Percentiles rank a stretch among this genome's conserved stretches.
These are phyloP conservation scores for Eupristina koningsbergeri DNA, from an alignment of 1,140 invertebrate genomes.

Conservation along the genomic window DNA sequence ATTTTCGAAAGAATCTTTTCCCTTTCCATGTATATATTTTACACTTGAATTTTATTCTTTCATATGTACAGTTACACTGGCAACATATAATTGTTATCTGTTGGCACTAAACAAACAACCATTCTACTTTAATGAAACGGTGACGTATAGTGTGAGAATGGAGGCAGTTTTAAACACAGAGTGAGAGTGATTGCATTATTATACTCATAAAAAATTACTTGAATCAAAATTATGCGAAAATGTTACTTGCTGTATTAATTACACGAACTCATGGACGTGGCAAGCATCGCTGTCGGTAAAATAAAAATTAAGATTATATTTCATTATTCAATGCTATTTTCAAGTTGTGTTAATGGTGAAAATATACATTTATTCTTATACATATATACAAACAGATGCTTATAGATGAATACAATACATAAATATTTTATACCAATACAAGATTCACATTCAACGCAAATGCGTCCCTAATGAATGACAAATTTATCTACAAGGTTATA, in stretches of 20 bases:
- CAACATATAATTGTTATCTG: slow-evolving; percentile 20
- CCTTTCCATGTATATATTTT: slow-evolving; percentile 42
- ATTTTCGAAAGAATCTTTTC: slow-evolving; percentile 46
- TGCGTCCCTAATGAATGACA: not conserved
- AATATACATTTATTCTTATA: too few relatives aligned
- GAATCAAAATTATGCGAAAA: slow-evolving; percentile 40
- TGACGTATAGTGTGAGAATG: slow-evolving; percentile 25
- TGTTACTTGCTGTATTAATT: not conserved
- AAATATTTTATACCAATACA: not conserved
- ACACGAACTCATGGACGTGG: not conserved
- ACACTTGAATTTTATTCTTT: slow-evolving; percentile 53
- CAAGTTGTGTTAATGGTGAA: too few relatives aligned
- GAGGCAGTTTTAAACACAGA: not conserved
- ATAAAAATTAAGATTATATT: not conserved
- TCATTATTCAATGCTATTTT: slow-evolving; percentile 27
- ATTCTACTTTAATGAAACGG: slow-evolving; percentile 37
- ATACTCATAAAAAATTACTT: slow-evolving; percentile 13
- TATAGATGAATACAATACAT: too few relatives aligned
- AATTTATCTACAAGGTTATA: not conserved
- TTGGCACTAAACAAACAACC: not conserved
- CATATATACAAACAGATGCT: too few relatives aligned
- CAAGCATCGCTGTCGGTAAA: not conserved
- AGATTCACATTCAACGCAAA: not conserved
- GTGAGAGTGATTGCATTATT: not conserved
- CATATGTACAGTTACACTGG: not conserved